These are phyloP conservation scores for Potamarius usumacintae DNA, from an alignment of 2,113 vertebrate genomes.

Conservation along the genomic window DNA sequence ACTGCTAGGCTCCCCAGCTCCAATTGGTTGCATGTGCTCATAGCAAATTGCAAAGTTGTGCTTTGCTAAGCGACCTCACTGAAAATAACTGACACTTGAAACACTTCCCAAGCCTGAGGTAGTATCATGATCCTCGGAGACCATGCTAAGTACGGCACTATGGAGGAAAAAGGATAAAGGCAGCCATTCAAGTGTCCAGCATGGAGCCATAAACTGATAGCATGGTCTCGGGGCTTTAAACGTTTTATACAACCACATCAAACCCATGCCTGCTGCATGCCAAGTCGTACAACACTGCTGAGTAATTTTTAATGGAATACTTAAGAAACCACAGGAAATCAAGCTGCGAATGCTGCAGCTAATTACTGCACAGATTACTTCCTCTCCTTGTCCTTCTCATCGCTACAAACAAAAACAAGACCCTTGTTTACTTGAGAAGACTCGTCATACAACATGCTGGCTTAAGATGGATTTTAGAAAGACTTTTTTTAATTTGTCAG, in stretches of 20 bases:
- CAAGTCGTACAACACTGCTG: constrained; percentile 53
- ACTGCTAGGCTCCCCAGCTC: constrained; percentile 17
- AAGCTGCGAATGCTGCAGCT: constrained; percentile 58
- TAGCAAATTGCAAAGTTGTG: constrained; percentile 21
- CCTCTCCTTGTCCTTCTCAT: constrained; percentile 40
- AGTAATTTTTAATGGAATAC: constrained; percentile 58
- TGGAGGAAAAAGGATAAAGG: constrained; percentile 14
- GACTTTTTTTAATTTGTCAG: not conserved
- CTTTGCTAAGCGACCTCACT: constrained; percentile 18
- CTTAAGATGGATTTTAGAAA: not conserved
- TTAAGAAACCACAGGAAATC: constrained; percentile 62
- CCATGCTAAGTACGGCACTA: constrained; percentile 5
- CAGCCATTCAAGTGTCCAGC: constrained; percentile 25
- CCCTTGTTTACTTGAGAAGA: constrained; percentile 37
- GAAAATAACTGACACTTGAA: constrained; percentile 36
- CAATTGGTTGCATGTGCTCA: constrained; percentile 47
- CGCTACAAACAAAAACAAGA: constrained; percentile 47
- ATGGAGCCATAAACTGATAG: constrained; percentile 34
- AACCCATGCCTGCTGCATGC: constrained; percentile 36
- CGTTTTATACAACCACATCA: constrained; percentile 51
- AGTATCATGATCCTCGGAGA: constrained; percentile 3
- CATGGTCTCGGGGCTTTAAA: constrained; percentile 13
- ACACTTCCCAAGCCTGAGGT: constrained; percentile 29
- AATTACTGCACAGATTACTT: constrained; percentile 56
- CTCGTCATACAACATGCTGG: not conserved